Conservation (phyloP, 2,113 vertebrate species). For the Chloebia gouldiae region DNA sequence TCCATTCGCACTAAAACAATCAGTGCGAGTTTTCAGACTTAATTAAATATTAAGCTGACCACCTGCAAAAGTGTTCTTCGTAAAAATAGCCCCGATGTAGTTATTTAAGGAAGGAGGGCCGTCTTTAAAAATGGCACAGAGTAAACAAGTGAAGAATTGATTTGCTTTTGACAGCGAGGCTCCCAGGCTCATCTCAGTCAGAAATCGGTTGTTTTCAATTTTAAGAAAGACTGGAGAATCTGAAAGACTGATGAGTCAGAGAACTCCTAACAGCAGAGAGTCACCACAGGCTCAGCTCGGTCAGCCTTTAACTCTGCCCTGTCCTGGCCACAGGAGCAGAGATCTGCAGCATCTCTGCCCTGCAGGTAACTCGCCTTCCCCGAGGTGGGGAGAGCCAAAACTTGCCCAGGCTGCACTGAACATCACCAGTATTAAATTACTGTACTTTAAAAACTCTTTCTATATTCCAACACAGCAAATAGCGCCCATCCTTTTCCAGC, state of each 20-base stretch:
- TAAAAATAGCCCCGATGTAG: rapidly evolving
- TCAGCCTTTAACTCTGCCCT: not conserved
- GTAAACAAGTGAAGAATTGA: not conserved
- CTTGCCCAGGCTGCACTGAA: not conserved
- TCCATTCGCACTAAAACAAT: rapidly evolving
- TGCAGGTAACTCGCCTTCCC: rapidly evolving
- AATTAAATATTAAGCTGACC: too few species aligned
- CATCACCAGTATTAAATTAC: rapidly evolving
- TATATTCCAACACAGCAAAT: not conserved
- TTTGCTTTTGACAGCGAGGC: not conserved
- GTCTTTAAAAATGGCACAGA: rapidly evolving
- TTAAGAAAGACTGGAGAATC: not conserved
- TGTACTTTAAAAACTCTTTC: rapidly evolving
- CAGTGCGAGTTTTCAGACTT: rapidly evolving
- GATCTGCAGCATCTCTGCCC: not conserved
- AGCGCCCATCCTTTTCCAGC: not conserved
- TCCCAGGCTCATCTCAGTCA: not conserved
- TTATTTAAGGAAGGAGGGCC: rapidly evolving
- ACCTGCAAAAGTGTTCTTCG: not conserved
- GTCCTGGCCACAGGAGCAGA: not conserved
- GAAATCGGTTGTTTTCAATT: not conserved
- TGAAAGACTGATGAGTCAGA: not conserved
- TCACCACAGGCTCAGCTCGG: not conserved
- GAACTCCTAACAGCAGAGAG: not conserved
- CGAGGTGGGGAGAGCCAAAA: rapidly evolving